These are phyloP conservation scores for Lepidurus arcticus DNA, from an alignment of 1,140 invertebrate species.

Conservation along the genomic window DNA sequence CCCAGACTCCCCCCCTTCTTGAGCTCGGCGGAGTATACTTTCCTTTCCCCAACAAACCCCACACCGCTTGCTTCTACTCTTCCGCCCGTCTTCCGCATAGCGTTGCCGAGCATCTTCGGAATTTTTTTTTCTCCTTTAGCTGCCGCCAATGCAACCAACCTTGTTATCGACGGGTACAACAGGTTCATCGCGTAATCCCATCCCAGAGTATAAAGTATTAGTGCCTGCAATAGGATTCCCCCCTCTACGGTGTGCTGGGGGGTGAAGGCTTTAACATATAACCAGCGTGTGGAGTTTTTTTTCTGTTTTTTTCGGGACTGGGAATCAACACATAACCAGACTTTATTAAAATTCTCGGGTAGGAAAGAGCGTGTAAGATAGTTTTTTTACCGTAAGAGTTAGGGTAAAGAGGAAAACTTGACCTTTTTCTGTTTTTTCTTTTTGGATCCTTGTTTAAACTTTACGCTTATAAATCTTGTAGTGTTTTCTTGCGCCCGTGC, in stretches of 20 bases:
- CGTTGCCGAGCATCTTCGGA: not conserved
- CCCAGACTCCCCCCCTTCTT: not conserved
- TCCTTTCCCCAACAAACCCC: not conserved
- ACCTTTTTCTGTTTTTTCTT: not conserved
- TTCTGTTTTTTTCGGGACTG: not conserved
- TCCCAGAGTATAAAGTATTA: not conserved
- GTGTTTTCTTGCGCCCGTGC: not conserved
- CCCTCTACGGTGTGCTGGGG: not conserved
- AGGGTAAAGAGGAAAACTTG: not conserved
- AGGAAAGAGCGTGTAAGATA: not conserved
- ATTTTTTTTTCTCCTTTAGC: not conserved
- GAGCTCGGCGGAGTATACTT: not conserved
- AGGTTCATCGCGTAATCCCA: conserved; percentile 16
- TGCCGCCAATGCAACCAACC: not conserved
- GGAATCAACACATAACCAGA: conserved; percentile 12
- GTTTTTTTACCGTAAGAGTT: not conserved
- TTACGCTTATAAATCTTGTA: not conserved
- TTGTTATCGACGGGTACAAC: conserved; percentile 21
- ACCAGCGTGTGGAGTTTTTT: not conserved
- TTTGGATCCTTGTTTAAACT: not conserved
- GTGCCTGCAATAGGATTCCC: not conserved
- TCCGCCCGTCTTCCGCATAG: not conserved
- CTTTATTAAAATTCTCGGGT: not conserved
- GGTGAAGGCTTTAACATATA: not conserved
- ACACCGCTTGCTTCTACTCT: not conserved